Base-by-base conservation (phyloP, 92 coral and sea anemone genomes). In the Metridium senile region DNA sequence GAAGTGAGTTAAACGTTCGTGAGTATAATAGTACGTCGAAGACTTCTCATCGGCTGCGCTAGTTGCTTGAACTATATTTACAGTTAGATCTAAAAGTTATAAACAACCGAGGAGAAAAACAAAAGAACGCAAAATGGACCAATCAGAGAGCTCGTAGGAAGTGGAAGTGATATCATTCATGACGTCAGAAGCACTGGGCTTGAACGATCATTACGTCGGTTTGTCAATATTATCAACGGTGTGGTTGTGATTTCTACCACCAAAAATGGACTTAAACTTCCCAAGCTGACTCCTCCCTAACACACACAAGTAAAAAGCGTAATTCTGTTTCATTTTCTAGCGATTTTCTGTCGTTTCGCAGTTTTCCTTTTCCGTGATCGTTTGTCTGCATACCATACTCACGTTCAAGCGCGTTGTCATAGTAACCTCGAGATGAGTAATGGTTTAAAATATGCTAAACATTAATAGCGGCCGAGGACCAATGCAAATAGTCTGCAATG, bases 201-300 rank as follows among this genome's bases (percentile, higher is more conserved):
- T 68, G 46, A 75, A 75, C 80, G 45, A 47, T 7, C 19, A 16
- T 32, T 68, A 23, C 83, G 34, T 70, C 57, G 68, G 18, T 34
- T 64, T 72, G 82, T 77, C 82, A 77, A 77, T 77, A 77, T 77
- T 77, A 31, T 77, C 74, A 51, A 18, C 10, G 17, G 13, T 39
- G 13, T 39, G 49, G 49, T 39, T 13, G 49, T 54, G 59, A 13
- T 3, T 9, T 54, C 16, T 9, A 21, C 59, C 25, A 3, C 23
- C 59, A 54, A 13, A 54, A 39, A 6, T 3, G 16, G 3, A 13
- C 17, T 2, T 3, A 54, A 54, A 54, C 59, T 20, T 54, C 59
- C 59, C 59, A 2, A 3, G 25, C 6, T 20, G 25, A 54, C 16
- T 2, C 59, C 17, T 16, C 59, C 17, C 23, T 13, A 13, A 39